Percentiles rank a stretch among this genome's conserved stretches.
phyloP scores from a whole-genome alignment of 2,888 invertebrate species.

The Itoplectis maculator region DNA sequence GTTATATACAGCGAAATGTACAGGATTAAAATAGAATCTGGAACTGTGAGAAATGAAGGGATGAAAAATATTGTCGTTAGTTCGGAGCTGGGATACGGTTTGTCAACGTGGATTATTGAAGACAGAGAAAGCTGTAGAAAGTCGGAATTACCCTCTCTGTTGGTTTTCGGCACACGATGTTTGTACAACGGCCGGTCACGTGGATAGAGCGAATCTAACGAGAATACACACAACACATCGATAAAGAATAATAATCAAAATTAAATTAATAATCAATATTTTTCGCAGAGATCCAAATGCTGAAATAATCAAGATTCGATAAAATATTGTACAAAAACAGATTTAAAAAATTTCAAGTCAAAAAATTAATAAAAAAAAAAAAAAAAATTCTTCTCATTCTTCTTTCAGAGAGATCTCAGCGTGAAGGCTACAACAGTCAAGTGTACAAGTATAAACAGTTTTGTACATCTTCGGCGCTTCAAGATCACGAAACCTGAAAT shows the following conservation, averaged over 20 bases:
- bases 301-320: too few species aligned
- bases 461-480: conserved; percentile 3
- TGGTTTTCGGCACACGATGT: conserved; percentile 85
- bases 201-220: conserved; percentile 86
- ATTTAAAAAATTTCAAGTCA: neutral
- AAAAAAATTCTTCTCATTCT: neutral
- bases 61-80: conserved; percentile 45
- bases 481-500: conserved; percentile 2
- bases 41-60: conserved; percentile 29
- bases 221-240: conserved; percentile 70
- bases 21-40: conserved; percentile 47
- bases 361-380: conserved; percentile 1
- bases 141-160: conserved; percentile 86
- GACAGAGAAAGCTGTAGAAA: conserved; percentile 57
- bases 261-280: conserved; percentile 60
- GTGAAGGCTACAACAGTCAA: neutral
- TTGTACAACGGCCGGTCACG: conserved; percentile 85
- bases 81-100: conserved; percentile 16
- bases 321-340: conserved; percentile 1
- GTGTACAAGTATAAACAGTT: neutral
- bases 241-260: conserved; percentile 55
- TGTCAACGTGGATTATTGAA: conserved; percentile 21
- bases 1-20: conserved; percentile 64
- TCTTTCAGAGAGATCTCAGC: neutral
- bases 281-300: neutral